Evolutionary conservation across 2,113 vertebrate genomes (phyloP).

Genomic region (Cairina moschata): DNA sequence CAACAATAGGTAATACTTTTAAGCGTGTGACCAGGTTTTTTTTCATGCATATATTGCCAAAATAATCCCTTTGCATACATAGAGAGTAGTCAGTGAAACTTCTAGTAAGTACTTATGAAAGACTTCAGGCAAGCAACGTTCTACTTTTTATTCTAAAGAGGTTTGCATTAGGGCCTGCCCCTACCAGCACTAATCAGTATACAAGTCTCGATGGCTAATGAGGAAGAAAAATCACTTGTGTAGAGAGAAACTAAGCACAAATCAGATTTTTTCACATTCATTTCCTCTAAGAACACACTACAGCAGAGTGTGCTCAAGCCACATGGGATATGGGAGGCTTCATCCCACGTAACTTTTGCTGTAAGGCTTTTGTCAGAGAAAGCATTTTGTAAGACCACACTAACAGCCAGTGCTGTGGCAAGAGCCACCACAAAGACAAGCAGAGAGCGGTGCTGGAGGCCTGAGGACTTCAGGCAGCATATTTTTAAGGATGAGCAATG

Average conservation of each 20-base stretch:
- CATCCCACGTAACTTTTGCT: not conserved
- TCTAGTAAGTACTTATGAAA: not conserved
- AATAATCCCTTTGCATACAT: not conserved
- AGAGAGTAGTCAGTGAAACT: constrained; percentile 24
- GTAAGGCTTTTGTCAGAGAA: not conserved
- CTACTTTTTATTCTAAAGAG: not conserved
- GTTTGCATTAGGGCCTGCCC: not conserved
- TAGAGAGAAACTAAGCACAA: constrained; percentile 19
- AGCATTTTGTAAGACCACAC: not conserved
- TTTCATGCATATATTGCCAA: not conserved
- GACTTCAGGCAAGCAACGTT: not conserved
- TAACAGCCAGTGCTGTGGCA: not conserved
- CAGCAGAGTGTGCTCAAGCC: not conserved
- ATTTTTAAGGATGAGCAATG: not conserved
- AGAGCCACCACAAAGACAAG: not conserved
- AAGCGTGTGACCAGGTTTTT: constrained; percentile 42
- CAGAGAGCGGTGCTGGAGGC: not conserved
- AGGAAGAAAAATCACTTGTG: constrained; percentile 32
- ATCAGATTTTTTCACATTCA: not conserved
- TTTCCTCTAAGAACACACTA: not conserved
- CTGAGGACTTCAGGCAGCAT: not conserved
- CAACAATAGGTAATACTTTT: constrained; percentile 45
- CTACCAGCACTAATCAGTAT: not conserved
- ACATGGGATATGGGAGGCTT: not conserved
- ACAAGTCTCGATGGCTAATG: not conserved